Conservation (phyloP, 1,140 invertebrate species). For the Temnothorax curvispinosus region DNA sequence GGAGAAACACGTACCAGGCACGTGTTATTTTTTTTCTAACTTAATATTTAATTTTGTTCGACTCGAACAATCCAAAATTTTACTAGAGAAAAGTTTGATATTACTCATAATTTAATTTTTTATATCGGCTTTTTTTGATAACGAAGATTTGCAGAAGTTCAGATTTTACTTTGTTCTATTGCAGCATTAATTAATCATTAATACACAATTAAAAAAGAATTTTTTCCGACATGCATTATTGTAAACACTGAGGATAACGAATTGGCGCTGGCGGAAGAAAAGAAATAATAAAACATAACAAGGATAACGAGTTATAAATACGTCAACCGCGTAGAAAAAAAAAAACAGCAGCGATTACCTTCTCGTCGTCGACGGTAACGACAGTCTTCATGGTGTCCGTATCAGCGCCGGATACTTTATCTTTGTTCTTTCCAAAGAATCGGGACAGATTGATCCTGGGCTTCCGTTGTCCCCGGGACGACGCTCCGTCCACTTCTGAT, state of each 20-base stretch:
- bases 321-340: not conserved
- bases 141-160: not conserved
- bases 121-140: too few relatives aligned
- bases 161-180: not conserved
- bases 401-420: slow-evolving; percentile 84
- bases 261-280: not conserved
- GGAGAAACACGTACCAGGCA: not conserved
- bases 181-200: not conserved
- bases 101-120: not conserved
- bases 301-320: not conserved
- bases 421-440: slow-evolving; percentile 84
- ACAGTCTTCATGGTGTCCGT: slow-evolving; percentile 84
- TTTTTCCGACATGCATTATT: not conserved
- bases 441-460: slow-evolving; percentile 79
- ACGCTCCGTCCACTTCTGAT: slow-evolving; percentile 81
- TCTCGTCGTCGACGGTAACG: slow-evolving; percentile 83
- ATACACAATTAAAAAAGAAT: not conserved
- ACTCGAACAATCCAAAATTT: not conserved
- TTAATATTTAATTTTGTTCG: not conserved
- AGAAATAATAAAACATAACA: not conserved
- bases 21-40: not conserved
- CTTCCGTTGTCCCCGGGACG: slow-evolving; percentile 73
- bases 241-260: not conserved
- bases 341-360: slow-evolving; percentile 72
- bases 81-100: not conserved